phyloP scores from a whole-genome alignment of 2,797 vertebrate species.

The Oophaga sylvatica region DNA sequence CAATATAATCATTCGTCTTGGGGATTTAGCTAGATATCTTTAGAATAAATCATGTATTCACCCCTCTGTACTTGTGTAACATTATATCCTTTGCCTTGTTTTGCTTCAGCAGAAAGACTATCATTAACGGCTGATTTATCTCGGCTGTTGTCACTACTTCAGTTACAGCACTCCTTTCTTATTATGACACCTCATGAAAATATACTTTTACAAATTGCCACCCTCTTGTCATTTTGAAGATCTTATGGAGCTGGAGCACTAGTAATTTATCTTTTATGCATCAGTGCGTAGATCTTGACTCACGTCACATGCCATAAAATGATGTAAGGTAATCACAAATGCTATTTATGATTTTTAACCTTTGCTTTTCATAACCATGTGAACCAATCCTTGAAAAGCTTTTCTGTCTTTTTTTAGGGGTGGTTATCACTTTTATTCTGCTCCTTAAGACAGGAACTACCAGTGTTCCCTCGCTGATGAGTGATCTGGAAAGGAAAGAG shows the following conservation, averaged over 20 bases:
- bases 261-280: constrained; percentile 4
- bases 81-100: constrained; percentile 47
- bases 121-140: constrained; percentile 51
- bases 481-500: too few relatives aligned
- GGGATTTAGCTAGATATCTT: constrained; percentile 45
- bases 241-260: background rate
- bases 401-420: background rate
- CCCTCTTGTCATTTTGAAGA: background rate
- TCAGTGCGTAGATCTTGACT: background rate
- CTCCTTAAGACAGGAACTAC: background rate
- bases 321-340: background rate
- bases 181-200: constrained; percentile 26
- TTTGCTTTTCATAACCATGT: background rate
- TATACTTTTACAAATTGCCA: constrained; percentile 5
- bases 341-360: background rate
- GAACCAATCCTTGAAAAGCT: background rate
- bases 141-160: constrained; percentile 1
- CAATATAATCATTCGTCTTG: constrained; percentile 51
- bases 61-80: constrained; percentile 4
- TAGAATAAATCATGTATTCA: constrained; percentile 48
- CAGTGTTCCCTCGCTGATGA: too few relatives aligned
- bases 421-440: background rate
- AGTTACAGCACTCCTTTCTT: constrained; percentile 25
- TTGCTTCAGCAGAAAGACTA: constrained; percentile 31
- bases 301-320: background rate